These are phyloP conservation scores for Saccostrea glomerata DNA, from an alignment of 1,140 invertebrate species.

Conservation along the genomic window DNA sequence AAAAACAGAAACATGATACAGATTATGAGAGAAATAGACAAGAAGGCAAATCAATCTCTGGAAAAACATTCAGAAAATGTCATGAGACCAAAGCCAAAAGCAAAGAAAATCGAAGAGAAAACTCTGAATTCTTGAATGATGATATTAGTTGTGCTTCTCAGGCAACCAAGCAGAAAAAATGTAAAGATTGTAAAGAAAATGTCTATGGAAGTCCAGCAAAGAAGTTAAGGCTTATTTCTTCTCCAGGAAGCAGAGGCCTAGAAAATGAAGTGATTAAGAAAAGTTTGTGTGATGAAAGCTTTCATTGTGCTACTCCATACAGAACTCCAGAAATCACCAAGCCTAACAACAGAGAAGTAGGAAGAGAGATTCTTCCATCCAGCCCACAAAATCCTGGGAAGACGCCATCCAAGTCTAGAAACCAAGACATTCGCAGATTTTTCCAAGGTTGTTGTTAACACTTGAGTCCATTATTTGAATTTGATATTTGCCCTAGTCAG, in stretches of 20 bases:
- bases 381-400: not conserved
- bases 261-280: not conserved
- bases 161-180: not conserved
- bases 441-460: not conserved
- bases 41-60: not conserved
- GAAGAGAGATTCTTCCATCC: not conserved
- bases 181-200: not conserved
- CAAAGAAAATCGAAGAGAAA: not conserved
- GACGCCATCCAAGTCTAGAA: not conserved
- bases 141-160: not conserved
- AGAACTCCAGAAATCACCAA: constrained; percentile 16
- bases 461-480: not conserved
- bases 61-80: not conserved
- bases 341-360: not conserved
- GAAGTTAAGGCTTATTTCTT: not conserved
- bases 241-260: not conserved
- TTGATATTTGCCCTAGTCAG: not conserved
- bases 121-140: not conserved
- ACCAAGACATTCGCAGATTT: constrained; percentile 18
- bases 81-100: not conserved
- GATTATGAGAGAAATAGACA: not conserved
- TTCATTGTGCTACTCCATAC: not conserved
- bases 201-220: not conserved
- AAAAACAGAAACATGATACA: not conserved
- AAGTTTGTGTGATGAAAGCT: no score